A percentile compares a stretch with the other conserved stretches of the same genome.
Evolutionary conservation across 2,797 vertebrate species (phyloP).

Genomic region (Choloepus didactylus): DNA sequence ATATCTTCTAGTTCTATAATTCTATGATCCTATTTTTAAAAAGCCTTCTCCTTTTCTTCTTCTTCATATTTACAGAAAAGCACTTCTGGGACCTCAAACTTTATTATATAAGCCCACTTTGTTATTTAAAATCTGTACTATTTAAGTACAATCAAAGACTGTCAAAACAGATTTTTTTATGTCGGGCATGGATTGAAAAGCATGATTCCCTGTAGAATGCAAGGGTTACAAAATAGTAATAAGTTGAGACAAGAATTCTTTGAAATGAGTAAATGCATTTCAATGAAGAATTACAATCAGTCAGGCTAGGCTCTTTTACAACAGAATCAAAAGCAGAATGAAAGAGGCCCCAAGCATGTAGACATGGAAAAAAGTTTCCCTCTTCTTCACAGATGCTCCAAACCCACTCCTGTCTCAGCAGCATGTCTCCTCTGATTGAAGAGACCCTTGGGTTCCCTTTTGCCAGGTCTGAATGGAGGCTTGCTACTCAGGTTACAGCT

Average conservation of each 20-base stretch:
- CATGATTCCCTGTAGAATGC: constrained; percentile 20
- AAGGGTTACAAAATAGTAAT: constrained; percentile 50
- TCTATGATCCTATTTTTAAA: constrained; percentile 42
- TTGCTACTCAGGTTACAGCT: background rate
- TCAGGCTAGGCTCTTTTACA: background rate
- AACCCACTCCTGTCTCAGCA: background rate
- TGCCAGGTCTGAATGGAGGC: constrained; percentile 41
- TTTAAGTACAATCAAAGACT: constrained; percentile 75
- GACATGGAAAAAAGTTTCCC: background rate
- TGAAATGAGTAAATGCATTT: background rate
- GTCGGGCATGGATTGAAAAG: constrained; percentile 31
- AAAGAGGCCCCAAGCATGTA: background rate
- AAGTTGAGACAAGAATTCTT: constrained; percentile 60
- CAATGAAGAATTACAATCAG: constrained; percentile 52
- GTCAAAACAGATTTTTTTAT: constrained; percentile 73
- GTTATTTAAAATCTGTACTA: constrained; percentile 70
- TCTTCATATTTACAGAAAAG: constrained; percentile 36
- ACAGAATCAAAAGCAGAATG: background rate
- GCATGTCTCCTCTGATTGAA: constrained; percentile 47
- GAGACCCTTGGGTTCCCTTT: constrained; percentile 46
- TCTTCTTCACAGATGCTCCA: background rate
- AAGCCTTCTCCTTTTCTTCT: background rate
- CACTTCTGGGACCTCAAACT: constrained; percentile 65
- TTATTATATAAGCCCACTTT: constrained; percentile 60
- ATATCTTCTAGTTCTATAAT: background rate